Evolutionary conservation across 2,888 invertebrate species (phyloP), one percentile per base, ranked within the genome.

Genomic region (Amphimallon solstitiale): DNA sequence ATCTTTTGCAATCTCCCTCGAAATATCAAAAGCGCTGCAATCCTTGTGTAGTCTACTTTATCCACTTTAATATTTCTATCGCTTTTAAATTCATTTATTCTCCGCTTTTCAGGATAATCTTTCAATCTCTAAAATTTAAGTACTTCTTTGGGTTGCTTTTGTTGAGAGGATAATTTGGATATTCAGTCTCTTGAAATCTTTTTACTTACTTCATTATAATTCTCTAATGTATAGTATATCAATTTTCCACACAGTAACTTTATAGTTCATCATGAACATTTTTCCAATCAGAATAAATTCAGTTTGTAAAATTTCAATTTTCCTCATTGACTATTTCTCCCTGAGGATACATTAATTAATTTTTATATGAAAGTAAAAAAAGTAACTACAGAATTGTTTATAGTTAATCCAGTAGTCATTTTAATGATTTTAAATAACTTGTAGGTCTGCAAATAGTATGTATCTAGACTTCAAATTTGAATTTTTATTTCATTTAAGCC

Each of bases 61-160:
- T 54, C 21, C 54, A 19, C 54, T 54, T 38, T 21, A 19, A 54
- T 54, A 54, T 21, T 12, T 54, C 54, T 54, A 54, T 38, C 54
- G 54, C 21, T 54, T 54, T 21, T 38, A 38, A 43, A 29, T 59
- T 43, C 34, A 38, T 59, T 59, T 43, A 43, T 43, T 29, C 34
- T 21, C 43, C 43, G 56, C 56, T 56, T 15, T 43, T 9, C 29
- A 15, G 40, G 43, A 56, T 56, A 56, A 56, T 43, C 56, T 56
- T 56, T 56, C 40, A 43, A 56, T 56, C 40, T 56, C 56, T 40
- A 40, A 54, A 54, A 54, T 54, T 54, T 54, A 54, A 54, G 54
- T 54, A 54, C 38, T 56, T 43, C 56, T 43, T 43, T 23, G 37
- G 29, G 43, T 56, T 56, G 56, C 56, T 43, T 43, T 56, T 40